Percentiles rank a stretch among this genome's conserved stretches.
Conservation (phyloP, 2,113 vertebrate genomes). For the Pangasianodon gigas region DNA sequence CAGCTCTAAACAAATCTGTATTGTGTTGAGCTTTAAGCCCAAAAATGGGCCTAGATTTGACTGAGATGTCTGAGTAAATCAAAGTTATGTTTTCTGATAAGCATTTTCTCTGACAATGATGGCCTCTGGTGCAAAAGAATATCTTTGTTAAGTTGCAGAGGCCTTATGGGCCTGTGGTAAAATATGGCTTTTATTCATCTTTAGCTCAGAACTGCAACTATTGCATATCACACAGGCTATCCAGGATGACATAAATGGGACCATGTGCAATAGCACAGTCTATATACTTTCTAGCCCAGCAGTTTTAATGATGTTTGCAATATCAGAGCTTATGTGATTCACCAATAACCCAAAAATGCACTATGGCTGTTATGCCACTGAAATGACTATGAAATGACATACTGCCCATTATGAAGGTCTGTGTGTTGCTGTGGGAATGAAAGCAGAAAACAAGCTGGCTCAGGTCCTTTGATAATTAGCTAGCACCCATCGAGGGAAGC, state of each 20-base stretch:
- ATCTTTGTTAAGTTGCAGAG: conserved; percentile 2
- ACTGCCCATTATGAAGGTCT: conserved; percentile 47
- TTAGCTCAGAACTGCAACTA: conserved; percentile 10
- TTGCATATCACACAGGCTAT: conserved; percentile 31
- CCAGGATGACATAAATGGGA: conserved; percentile 27
- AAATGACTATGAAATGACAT: conserved; percentile 58
- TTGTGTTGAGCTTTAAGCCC: neutral
- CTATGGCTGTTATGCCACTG: conserved; percentile 40
- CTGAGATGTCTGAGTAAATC: neutral
- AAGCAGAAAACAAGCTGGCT: conserved; percentile 64
- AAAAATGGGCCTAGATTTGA: neutral
- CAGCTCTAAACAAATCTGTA: neutral
- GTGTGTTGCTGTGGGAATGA: conserved; percentile 53
- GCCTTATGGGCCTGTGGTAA: conserved; percentile 17
- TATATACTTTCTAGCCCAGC: conserved; percentile 57
- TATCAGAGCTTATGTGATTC: conserved; percentile 49
- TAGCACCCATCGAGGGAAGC: conserved; percentile 48
- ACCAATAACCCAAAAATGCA: conserved; percentile 49
- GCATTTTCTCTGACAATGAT: neutral
- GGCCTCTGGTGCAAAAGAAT: neutral
- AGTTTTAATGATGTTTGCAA: conserved; percentile 54
- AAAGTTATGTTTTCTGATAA: conserved; percentile 5
- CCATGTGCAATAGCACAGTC: conserved; percentile 43
- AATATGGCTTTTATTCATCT: conserved; percentile 26
- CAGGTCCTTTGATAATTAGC: conserved; percentile 61